Base-by-base conservation (phyloP, 2,797 vertebrate species). In the Mionectes olivaceus region DNA sequence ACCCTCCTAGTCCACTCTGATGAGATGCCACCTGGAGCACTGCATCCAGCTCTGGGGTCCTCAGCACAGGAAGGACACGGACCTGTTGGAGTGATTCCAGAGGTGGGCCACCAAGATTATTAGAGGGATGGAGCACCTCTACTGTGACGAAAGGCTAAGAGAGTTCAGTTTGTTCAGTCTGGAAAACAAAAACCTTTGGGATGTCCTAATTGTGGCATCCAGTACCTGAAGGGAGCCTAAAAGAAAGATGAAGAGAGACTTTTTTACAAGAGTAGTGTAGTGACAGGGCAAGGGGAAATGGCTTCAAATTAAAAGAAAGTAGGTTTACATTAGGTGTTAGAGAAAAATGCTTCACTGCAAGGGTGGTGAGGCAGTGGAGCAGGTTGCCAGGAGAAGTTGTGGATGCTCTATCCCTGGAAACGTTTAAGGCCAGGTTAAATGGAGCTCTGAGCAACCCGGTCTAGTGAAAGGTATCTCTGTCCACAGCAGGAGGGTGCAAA, bases 1-100 rank as follows among this genome's bases (percentile, higher is more conserved):
- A 37, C 18, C 25, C 25, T 21, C 50, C 43, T 83, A 13, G 43
- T 12, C 8, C 25, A 21, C 46, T 8, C 15, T 39, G 3, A 0
- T 24, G 24, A 41, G 24, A 83, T 2, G 13, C 25, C n/a, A 37
- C 6, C 17, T 27, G 28, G 0, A 65, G 18, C 0, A 1, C 50
- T 65, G 50, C 41, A 37, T 7, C 19, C 35, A 67, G 22, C 2
- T 6, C 39, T 53, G n/a, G 1, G 4, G 6, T 11, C 32, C 21
- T 8, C 43, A 57, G 21, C 9, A 43, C 4, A 35, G 27, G 19
- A 50, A 68, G 11, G 4, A 52, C 8, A 16, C 19, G 5, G 5
- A 61, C 28, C 23, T 39, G 28, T 21, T 52, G n/a, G 3, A 46
- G 28, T 3, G 43, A 76, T 44, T 77, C 55, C 39, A 53, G 24